Evolutionary conservation across 2,113 vertebrate species (phyloP), one percentile per base, ranked within the genome.

Genomic region (Aegypius monachus): DNA sequence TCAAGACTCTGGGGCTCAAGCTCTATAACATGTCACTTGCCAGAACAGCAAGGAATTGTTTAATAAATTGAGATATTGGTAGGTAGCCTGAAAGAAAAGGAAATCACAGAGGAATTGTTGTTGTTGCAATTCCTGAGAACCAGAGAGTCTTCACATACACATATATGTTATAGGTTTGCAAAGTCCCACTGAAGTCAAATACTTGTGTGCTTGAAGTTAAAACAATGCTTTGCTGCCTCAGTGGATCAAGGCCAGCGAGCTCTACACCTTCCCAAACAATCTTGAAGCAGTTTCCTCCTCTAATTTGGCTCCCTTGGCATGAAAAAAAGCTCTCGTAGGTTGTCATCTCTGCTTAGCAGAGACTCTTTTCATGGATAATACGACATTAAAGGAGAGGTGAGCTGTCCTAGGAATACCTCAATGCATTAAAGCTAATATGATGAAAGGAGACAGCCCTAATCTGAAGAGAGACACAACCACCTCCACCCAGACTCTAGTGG

Each of bases 371-470:
- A 77, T 63, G 27, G 32, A 25, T 80, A 91, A 93, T 67, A 55
- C 6, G 15, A 71, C 59, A 81, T 59, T 95, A 79, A 87, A 88
- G 68, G 92, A 68, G 42, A 91, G 70, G 56, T 52, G n/a, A 91
- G 55, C 75, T 95, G 50, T 90, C 67, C 84, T 82, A 93, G 66
- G 38, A 81, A 80, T 67, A 95, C 45, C 70, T 82, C 84, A 70
- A 12, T 71, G 40, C 45, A 59, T 75, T 81, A 94, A 96, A 91
- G 15, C 10, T 29, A 93, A 36, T 29, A 53, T 42, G 53, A 90
- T 89, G 86, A 94, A 91, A 96, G 50, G 43, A 94, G 86, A 79
- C 68, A 94, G 56, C 27, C 73, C 29, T 81, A 81, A 85, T 88
- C 67, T 58, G 36, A 68, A 71, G 27, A 87, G 56, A 81, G 70